phyloP scores from a whole-genome alignment of 2,797 vertebrate genomes.

The Carduelis carduelis region DNA sequence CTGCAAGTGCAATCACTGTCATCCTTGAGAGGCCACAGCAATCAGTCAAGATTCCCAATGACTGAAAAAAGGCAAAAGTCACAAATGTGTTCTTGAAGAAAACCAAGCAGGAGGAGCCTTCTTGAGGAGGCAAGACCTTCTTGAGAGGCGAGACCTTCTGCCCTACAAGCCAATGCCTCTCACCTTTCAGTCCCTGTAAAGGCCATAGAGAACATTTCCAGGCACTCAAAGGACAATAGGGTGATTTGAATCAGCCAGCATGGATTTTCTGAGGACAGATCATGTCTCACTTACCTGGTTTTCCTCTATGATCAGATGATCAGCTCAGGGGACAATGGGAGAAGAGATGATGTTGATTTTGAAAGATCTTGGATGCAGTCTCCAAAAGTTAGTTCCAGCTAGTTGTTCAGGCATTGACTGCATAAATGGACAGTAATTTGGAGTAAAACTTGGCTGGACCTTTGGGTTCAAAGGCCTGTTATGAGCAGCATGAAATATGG shows the following conservation, averaged over 20 bases:
- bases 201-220: not conserved
- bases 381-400: not conserved
- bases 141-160: not conserved
- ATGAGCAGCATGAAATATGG: not conserved
- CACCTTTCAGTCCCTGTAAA: not conserved
- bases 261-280: not conserved
- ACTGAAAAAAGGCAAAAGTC: not conserved
- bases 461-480: not conserved
- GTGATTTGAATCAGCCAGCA: not conserved
- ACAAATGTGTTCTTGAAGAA: not conserved
- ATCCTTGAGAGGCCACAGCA: not conserved
- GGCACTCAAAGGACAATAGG: fast-evolving
- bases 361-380: not conserved
- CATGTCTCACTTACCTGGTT: not conserved
- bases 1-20: not conserved
- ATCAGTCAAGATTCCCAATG: not conserved
- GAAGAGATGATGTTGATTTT: not conserved
- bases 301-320: not conserved
- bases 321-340: not conserved
- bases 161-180: not conserved
- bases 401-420: not conserved
- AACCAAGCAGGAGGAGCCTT: not conserved
- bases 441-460: not conserved
- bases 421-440: not conserved
- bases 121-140: not conserved